Conservation (phyloP, 2,888 invertebrate species). For the Parthenolecanium corni region DNA sequence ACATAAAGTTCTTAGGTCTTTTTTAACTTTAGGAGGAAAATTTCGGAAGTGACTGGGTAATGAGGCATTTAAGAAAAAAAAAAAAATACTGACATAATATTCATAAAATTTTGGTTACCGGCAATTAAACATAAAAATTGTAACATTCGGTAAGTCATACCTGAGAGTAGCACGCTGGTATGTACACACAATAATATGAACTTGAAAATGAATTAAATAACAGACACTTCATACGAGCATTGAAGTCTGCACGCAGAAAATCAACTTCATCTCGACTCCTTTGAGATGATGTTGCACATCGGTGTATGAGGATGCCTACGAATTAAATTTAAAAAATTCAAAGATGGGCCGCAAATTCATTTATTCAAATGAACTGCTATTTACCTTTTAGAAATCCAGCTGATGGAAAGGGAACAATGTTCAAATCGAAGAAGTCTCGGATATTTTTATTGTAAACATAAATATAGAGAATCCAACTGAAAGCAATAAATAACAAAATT, state of each 20-base stretch:
- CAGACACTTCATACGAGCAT: conserved; percentile 75
- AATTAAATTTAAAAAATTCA: neutral
- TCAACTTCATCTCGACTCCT: conserved; percentile 76
- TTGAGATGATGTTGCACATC: conserved; percentile 59
- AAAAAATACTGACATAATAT: too few relatives aligned
- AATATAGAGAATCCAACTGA: conserved; percentile 13
- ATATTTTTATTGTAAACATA: conserved; percentile 10
- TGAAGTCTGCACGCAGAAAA: conserved; percentile 72
- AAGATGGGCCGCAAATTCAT: neutral
- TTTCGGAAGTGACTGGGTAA: too few relatives aligned
- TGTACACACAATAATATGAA: conserved; percentile 77
- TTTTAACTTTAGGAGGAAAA: too few relatives aligned
- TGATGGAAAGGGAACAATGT: conserved; percentile 1
- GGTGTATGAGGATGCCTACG: conserved; percentile 55
- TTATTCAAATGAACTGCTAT: neutral
- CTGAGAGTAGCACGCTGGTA: conserved; percentile 82
- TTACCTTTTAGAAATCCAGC: conserved; percentile 17
- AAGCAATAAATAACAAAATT: neutral
- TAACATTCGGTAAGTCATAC: conserved; percentile 40
- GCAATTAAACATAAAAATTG: too few relatives aligned
- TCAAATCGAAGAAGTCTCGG: conserved; percentile 13
- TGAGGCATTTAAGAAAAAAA: too few relatives aligned
- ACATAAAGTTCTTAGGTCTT: too few relatives aligned
- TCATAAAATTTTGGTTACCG: too few relatives aligned
- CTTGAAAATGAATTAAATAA: conserved; percentile 71